Evolutionary conservation across 2,113 vertebrate genomes (phyloP).

Genomic region (Triplophysa dalaica): DNA sequence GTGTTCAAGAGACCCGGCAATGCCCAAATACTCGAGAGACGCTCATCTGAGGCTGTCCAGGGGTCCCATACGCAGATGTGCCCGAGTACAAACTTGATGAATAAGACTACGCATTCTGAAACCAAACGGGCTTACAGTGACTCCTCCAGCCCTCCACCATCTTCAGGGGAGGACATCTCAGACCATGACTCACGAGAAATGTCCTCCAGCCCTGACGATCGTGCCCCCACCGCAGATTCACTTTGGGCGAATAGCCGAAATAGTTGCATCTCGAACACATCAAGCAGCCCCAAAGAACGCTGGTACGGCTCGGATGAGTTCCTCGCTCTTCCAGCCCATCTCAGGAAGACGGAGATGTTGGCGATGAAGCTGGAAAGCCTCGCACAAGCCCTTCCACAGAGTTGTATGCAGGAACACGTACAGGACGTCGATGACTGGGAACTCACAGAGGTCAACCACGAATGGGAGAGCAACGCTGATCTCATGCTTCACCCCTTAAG

Average conservation of each 20-base stretch:
- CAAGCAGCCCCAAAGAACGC: constrained; percentile 60
- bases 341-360: constrained; percentile 89
- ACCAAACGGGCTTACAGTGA: constrained; percentile 51
- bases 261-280: constrained; percentile 51
- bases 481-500: constrained; percentile 73
- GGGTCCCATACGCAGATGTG: neutral
- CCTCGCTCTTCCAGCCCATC: constrained; percentile 90
- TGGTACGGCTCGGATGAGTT: constrained; percentile 98
- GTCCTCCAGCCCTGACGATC: constrained; percentile 66
- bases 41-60: constrained; percentile 67
- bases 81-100: constrained; percentile 26
- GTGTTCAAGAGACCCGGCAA: constrained; percentile 60
- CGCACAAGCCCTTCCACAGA: constrained; percentile 84
- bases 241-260: constrained; percentile 56
- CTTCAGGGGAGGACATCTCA: constrained; percentile 64
- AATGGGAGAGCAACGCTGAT: constrained; percentile 77
- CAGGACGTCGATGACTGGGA: constrained; percentile 98
- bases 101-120: constrained; percentile 12
- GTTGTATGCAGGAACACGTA: constrained; percentile 75
- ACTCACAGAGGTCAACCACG: constrained; percentile 86
- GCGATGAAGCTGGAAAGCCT: constrained; percentile 89
- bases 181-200: constrained; percentile 56
- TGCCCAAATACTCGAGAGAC: constrained; percentile 63
- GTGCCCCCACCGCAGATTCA: constrained; percentile 37
- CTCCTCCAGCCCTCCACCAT: constrained; percentile 64